Evolutionary conservation across 2,113 vertebrate species (phyloP), one percentile per base, ranked within the genome.

Genomic region (Chauna torquata): DNA sequence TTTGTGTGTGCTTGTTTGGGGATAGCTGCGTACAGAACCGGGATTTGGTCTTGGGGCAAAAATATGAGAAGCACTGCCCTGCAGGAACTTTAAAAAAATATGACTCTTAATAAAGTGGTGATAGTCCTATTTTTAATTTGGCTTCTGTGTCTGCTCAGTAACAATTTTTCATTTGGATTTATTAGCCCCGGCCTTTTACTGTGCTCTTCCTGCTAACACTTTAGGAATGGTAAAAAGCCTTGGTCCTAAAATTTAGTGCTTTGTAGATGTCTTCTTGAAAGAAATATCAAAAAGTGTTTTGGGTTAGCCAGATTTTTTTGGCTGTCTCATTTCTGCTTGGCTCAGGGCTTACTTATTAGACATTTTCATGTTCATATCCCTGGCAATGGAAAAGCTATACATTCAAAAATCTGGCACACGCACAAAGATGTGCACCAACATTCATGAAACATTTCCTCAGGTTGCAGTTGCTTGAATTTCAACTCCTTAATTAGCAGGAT

Each of bases 111-210:
- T 94, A 94, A 95, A 90, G 71, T 70, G 81, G 84, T 83, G 92
- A 91, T 96, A 80, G 65, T 91, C 76, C 84, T 95, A 83, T 96
- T 96, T 97, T 96, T 96, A 96, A 96, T 95, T 97, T 97, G 87
- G 91, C 89, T 96, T 93, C 90, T 83, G 64, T 94, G 38, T 88
- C 89, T 95, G 47, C 59, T 93, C 87, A 52, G 38, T 94, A 96
- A 94, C 0, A 3, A 95, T 97, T 95, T 96, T 93, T 97, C 38
- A 57, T 83, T 70, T 90, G 8, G 5, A 95, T 97, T 96, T 96
- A 96, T 95, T 93, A 2, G 71, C 20, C 59, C 23, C 2, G 2
- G 50, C 28, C 90, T 95, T 96, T 95, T 90, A 78, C 78, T 68
- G 42, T 86, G 71, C 23, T 95, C 82, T 75, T 90, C 74, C 71